Percentiles rank a stretch among this genome's conserved stretches.
Evolutionary conservation across 2,888 invertebrate genomes (phyloP).

Genomic region (Anoncus sp.): DNA sequence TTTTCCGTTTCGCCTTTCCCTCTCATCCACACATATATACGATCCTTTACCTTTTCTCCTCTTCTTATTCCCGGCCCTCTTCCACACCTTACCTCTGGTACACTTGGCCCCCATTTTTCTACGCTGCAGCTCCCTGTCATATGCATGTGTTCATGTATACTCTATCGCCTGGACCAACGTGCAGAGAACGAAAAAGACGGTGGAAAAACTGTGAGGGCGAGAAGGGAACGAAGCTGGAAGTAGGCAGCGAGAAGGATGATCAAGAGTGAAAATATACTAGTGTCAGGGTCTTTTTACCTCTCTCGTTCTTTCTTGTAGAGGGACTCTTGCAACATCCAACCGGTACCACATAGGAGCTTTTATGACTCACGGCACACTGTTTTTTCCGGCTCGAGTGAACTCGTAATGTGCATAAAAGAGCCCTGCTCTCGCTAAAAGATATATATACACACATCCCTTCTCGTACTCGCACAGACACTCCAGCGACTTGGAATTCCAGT

Average conservation of each 20-base stretch:
- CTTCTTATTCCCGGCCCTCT: constrained; percentile 19
- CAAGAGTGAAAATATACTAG: constrained; percentile 64
- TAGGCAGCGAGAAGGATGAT: constrained; percentile 49
- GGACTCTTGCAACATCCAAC: constrained; percentile 33
- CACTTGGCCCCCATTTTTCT: constrained; percentile 47
- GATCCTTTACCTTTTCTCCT: constrained; percentile 19
- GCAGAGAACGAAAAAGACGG: constrained; percentile 20
- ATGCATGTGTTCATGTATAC: constrained; percentile 50
- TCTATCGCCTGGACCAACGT: constrained; percentile 29
- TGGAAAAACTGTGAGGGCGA: background rate
- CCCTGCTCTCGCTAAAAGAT: constrained; percentile 37
- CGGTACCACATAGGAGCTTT: constrained; percentile 48
- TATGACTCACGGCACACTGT: constrained; percentile 56
- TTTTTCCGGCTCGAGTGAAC: constrained; percentile 51
- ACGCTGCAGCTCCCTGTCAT: constrained; percentile 47
- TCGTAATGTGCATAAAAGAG: constrained; percentile 63
- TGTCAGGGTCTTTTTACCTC: constrained; percentile 37
- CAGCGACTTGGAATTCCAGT: constrained; percentile 12
- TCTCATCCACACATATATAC: background rate
- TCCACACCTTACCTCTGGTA: constrained; percentile 30
- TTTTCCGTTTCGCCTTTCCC: constrained; percentile 57
- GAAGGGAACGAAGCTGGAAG: constrained; percentile 19
- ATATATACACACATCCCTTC: constrained; percentile 37
- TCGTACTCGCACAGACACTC: constrained; percentile 18
- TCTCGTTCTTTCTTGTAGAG: constrained; percentile 21